Conservation (phyloP, 2,113 vertebrate genomes). For the Eudyptes chrysolophus region DNA sequence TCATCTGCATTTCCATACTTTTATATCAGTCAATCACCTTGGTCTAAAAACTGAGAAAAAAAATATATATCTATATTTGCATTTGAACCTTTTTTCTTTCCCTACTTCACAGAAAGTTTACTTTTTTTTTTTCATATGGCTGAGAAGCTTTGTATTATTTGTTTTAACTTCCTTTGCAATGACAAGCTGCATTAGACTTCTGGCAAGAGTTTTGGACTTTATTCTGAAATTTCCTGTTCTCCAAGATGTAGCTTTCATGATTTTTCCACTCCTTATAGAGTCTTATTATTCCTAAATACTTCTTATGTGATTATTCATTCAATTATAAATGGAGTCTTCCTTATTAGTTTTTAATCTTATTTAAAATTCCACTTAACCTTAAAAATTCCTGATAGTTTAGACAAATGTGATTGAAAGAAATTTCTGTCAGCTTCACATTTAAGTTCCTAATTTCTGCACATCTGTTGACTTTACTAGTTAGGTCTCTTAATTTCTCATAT, state of each 20-base stretch:
- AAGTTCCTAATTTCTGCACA: neutral
- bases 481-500: neutral
- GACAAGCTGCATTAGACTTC: neutral
- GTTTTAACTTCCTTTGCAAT: neutral
- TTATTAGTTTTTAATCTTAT: neutral
- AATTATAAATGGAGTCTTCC: neutral
- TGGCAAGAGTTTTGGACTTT: neutral
- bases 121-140: neutral
- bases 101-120: neutral
- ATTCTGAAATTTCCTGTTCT: constrained; percentile 3
- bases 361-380: neutral
- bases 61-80: neutral
- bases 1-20: neutral
- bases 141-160: neutral
- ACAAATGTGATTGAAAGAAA: neutral
- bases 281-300: neutral
- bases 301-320: neutral
- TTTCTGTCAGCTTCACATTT: neutral
- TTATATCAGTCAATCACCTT: neutral
- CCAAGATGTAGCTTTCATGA: neutral
- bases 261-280: constrained; percentile 11
- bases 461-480: neutral
- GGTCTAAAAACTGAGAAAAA: neutral
- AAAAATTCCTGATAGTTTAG: neutral
- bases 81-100: neutral